These are phyloP conservation scores for Thereva nobilitata DNA, from an alignment of 2,888 invertebrate genomes.

Conservation along the genomic window DNA sequence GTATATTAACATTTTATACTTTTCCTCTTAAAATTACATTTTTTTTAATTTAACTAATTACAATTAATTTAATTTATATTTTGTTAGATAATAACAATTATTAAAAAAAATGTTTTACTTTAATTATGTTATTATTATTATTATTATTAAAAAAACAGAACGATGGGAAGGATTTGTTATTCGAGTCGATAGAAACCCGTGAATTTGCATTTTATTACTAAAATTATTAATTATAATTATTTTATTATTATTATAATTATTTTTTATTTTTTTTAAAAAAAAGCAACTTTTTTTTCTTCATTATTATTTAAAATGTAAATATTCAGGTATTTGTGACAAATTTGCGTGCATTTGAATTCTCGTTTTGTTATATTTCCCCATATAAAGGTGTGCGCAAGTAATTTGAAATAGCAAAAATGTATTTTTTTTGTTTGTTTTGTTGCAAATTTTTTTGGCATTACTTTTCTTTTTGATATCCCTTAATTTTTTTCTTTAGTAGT, in stretches of 20 bases:
- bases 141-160: conserved; percentile 29
- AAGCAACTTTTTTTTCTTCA: background rate
- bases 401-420: too few species aligned
- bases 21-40: conserved; percentile 3
- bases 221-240: conserved; percentile 7
- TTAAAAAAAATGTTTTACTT: background rate
- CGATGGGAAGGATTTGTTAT: conserved; percentile 39
- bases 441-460: too few species aligned
- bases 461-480: too few species aligned
- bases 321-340: conserved; percentile 31
- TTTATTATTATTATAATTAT: background rate
- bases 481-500: too few species aligned
- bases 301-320: background rate
- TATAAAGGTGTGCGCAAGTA: too few species aligned
- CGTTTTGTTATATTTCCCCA: background rate
- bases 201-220: conserved; percentile 21
- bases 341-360: conserved; percentile 7
- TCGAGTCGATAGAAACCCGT: conserved; percentile 36
- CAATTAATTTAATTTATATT: background rate
- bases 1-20: conserved; percentile 13
- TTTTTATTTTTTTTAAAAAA: background rate
- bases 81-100: background rate
- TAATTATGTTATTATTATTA: conserved; percentile 4
- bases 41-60: background rate
- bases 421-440: too few species aligned